Evolutionary conservation across 2,113 vertebrate species (phyloP).

Genomic region (Aplodontia rufa): DNA sequence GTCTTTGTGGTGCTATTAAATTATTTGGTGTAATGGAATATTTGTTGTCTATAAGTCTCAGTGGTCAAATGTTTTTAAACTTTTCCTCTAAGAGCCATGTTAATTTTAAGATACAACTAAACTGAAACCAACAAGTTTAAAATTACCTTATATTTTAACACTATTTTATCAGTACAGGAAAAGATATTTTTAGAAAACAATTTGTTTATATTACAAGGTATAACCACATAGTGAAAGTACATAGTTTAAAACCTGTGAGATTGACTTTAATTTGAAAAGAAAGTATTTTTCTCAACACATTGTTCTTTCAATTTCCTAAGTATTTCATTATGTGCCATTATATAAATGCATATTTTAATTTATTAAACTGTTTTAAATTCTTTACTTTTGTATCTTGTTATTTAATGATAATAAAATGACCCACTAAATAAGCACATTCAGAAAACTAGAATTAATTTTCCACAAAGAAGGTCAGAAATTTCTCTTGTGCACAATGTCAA

Average conservation of each 20-base stretch:
- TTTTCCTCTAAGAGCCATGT: neutral
- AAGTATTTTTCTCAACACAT: neutral
- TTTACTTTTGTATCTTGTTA: neutral
- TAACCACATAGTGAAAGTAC: neutral
- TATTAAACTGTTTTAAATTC: neutral
- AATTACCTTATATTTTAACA: neutral
- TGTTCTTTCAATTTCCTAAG: neutral
- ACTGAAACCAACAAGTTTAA: neutral
- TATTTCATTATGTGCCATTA: neutral
- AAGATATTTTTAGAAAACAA: neutral
- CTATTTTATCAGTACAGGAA: neutral
- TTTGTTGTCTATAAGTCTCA: neutral
- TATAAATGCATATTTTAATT: neutral
- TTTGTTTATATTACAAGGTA: neutral
- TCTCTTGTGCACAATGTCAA: neutral
- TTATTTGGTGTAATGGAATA: neutral
- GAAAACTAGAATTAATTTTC: neutral
- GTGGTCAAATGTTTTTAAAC: neutral
- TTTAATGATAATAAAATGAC: neutral
- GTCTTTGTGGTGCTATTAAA: neutral
- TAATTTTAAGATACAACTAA: neutral
- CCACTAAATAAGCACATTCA: neutral
- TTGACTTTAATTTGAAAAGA: neutral
- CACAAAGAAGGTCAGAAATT: neutral
- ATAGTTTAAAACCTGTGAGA: neutral